Evolutionary conservation across 2,888 invertebrate genomes (phyloP).

Genomic region (Campoplex nolae): DNA sequence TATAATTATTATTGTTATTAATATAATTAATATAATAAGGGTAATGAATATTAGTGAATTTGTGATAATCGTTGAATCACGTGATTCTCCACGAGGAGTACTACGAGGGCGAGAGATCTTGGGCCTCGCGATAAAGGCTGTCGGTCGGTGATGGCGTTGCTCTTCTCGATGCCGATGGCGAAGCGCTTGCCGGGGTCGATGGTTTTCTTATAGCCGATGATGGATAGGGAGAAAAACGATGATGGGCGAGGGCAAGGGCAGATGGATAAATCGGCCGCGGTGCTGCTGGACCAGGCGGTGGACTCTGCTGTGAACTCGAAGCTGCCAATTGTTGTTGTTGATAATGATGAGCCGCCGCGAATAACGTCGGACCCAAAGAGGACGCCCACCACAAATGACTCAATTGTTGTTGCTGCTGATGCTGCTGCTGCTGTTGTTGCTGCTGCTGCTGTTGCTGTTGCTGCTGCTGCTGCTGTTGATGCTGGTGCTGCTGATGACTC

Average conservation of each 20-base stretch:
- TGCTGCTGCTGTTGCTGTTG: conserved; percentile 78
- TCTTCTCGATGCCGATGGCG: conserved; percentile 80
- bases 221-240: conserved; percentile 84
- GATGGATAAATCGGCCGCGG: conserved; percentile 82
- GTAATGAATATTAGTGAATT: conserved; percentile 25
- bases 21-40: conserved; percentile 34
- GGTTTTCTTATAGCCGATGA: conserved; percentile 78
- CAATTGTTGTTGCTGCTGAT: conserved; percentile 77
- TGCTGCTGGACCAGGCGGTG: conserved; percentile 79
- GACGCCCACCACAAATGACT: conserved; percentile 83
- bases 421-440: conserved; percentile 74
- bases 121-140: conserved; percentile 82
- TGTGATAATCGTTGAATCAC: neutral
- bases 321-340: conserved; percentile 88
- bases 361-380: conserved; percentile 83
- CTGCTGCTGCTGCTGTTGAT: conserved; percentile 75
- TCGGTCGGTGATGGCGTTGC: conserved; percentile 83
- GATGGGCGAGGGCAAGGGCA: conserved; percentile 81
- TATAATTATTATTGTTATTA: conserved; percentile 29
- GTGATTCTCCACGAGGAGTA: conserved; percentile 75
- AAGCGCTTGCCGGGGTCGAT: conserved; percentile 78
- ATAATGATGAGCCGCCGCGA: conserved; percentile 85
- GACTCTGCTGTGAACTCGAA: conserved; percentile 82
- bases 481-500: conserved; percentile 78
- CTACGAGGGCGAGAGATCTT: conserved; percentile 83